Evolutionary conservation across 64 coral and sea anemone species (phyloP).

Genomic region (Pocillopora verrucosa): DNA sequence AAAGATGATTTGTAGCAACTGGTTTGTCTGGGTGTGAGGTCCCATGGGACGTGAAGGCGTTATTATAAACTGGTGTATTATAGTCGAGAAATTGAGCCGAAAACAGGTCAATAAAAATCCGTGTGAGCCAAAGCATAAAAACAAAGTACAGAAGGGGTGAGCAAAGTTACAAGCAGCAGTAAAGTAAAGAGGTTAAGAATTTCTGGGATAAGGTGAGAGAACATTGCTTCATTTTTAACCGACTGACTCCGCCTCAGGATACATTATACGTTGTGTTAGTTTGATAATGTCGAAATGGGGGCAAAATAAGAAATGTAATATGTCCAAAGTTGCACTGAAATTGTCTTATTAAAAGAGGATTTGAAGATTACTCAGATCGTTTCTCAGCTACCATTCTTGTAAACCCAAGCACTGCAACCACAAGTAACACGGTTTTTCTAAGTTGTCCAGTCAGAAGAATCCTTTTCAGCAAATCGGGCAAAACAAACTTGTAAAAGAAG

Average conservation of each 20-base stretch:
- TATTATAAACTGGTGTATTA: background rate
- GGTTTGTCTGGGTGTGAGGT: slow-evolving; percentile 28
- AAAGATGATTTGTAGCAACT: background rate
- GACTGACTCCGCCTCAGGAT: background rate
- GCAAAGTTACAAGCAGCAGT: background rate
- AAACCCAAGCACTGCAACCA: background rate
- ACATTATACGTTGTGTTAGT: background rate
- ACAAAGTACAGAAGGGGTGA: background rate
- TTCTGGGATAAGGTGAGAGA: background rate
- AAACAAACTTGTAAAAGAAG: no score
- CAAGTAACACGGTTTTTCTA: background rate
- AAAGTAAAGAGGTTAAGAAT: background rate
- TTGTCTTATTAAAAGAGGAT: background rate
- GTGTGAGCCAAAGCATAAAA: background rate
- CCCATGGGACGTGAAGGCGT: slow-evolving; percentile 30
- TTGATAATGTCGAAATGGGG: background rate
- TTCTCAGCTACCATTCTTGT: background rate
- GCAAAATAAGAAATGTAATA: background rate
- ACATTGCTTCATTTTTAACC: background rate
- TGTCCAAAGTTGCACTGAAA: background rate
- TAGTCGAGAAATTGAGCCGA: background rate
- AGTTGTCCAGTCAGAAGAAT: no score
- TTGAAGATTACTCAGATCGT: background rate
- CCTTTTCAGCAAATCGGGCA: no score
- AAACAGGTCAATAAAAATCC: background rate